Evolutionary conservation across 2,113 vertebrate species (phyloP).

Genomic region (Atherinomorus stipes): DNA sequence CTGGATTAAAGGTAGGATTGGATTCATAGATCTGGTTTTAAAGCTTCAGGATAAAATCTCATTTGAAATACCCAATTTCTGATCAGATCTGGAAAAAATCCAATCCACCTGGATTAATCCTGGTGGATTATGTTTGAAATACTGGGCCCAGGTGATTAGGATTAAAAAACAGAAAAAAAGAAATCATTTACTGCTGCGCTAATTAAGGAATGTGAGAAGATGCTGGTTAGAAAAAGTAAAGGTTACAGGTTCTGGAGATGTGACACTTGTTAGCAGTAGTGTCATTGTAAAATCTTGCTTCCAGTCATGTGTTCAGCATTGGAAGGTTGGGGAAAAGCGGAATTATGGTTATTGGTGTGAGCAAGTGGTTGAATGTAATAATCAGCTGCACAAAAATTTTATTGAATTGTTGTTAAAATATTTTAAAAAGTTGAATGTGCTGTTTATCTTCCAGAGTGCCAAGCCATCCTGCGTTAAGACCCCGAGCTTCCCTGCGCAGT

Average conservation of each 20-base stretch:
- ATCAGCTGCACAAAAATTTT: too few relatives aligned
- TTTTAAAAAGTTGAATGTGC: neutral
- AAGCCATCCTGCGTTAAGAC: conserved; percentile 77
- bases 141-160: conserved; percentile 58
- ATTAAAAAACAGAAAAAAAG: conserved; percentile 3
- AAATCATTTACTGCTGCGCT: conserved; percentile 35
- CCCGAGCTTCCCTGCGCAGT: conserved; percentile 54
- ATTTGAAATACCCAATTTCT: too few relatives aligned
- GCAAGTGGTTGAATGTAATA: too few relatives aligned
- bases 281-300: conserved; percentile 20
- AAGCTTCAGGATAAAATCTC: too few relatives aligned
- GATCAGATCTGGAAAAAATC: too few relatives aligned
- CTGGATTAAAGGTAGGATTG: too few relatives aligned
- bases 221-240: conserved; percentile 27
- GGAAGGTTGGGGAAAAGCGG: conserved; percentile 9
- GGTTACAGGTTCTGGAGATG: conserved; percentile 16
- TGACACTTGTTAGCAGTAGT: conserved; percentile 13
- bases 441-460: conserved; percentile 69
- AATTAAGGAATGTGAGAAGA: conserved; percentile 57
- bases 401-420: neutral
- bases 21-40: too few relatives aligned
- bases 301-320: conserved; percentile 19
- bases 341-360: too few relatives aligned
- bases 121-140: too few relatives aligned
- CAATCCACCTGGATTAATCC: too few relatives aligned